These are phyloP conservation scores for Hesperophylax magnus DNA, from an alignment of 1,140 invertebrate genomes.

Conservation along the genomic window DNA sequence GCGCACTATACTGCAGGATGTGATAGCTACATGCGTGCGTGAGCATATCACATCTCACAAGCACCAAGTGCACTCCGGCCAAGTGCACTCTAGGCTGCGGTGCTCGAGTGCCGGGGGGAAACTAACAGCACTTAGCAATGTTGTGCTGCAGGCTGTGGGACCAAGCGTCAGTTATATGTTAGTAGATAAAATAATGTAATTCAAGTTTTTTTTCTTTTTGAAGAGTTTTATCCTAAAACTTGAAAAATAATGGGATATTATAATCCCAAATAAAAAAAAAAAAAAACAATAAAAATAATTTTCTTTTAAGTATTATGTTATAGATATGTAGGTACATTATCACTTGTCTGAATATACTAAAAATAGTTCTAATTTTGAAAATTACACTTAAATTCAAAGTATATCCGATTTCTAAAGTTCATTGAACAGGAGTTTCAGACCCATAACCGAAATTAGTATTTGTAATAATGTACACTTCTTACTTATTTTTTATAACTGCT, in stretches of 20 bases:
- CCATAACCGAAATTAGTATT: too few species aligned
- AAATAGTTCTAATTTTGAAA: too few species aligned
- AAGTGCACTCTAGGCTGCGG: constrained; percentile 16
- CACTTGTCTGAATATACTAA: too few species aligned
- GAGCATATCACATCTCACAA: not conserved
- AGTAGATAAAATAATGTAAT: not conserved
- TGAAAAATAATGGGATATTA: too few species aligned
- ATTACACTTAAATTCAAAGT: too few species aligned
- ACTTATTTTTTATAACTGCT: not conserved
- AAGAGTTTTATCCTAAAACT: not conserved
- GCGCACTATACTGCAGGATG: not conserved
- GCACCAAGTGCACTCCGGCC: constrained; percentile 1
- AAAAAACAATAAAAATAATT: too few species aligned
- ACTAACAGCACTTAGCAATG: not conserved
- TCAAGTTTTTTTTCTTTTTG: not conserved
- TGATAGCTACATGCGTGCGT: not conserved
- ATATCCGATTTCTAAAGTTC: too few species aligned
- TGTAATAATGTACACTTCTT: too few species aligned
- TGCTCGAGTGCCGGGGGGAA: not conserved
- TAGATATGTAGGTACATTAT: too few species aligned
- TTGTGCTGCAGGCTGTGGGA: not conserved
- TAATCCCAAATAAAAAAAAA: too few species aligned
- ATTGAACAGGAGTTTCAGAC: too few species aligned
- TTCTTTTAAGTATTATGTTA: too few species aligned
- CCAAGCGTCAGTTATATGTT: constrained; percentile 16